Percentiles rank a stretch among this genome's conserved stretches.
Evolutionary conservation across 2,113 vertebrate species (phyloP).

Genomic region (Gopherus flavomarginatus): DNA sequence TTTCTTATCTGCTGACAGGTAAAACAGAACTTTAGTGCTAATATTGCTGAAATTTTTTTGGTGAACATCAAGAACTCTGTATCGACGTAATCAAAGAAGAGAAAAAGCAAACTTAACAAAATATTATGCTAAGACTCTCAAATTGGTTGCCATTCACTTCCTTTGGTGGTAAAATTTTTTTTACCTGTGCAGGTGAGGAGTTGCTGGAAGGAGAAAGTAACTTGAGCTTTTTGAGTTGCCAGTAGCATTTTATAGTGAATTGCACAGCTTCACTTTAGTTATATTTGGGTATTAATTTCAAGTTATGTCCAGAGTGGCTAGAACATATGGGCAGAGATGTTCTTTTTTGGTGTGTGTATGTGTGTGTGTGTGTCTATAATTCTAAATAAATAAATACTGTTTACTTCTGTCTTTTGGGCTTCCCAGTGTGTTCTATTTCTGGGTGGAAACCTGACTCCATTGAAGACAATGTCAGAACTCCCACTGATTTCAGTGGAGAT

Average conservation of each 20-base stretch:
- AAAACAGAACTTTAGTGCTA: slow-evolving; percentile 56
- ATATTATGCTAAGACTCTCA: not conserved
- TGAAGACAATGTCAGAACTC: not conserved
- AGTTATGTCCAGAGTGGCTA: not conserved
- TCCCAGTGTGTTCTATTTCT: not conserved
- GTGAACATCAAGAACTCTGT: slow-evolving; percentile 53
- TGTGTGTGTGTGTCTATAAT: not conserved
- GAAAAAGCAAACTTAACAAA: slow-evolving; percentile 44
- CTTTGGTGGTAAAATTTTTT: not conserved
- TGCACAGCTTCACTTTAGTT: not conserved
- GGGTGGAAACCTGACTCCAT: not conserved
- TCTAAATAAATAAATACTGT: not conserved
- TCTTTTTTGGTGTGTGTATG: not conserved
- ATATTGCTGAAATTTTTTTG: slow-evolving; percentile 63
- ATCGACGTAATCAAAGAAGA: not conserved
- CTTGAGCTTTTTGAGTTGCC: not conserved
- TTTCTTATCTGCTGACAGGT: slow-evolving; percentile 65
- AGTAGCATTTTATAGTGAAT: not conserved
- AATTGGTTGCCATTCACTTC: not conserved
- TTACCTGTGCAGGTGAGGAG: not conserved
- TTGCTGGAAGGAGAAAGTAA: not conserved
- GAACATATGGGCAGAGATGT: not conserved
- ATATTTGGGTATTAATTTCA: not conserved
- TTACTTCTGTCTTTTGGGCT: not conserved
- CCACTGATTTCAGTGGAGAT: not conserved